A percentile compares a stretch with the other conserved stretches of the same genome.
These are phyloP conservation scores for Paramormyrops kingsleyae DNA, from an alignment of 2,113 vertebrate species.

Conservation along the genomic window DNA sequence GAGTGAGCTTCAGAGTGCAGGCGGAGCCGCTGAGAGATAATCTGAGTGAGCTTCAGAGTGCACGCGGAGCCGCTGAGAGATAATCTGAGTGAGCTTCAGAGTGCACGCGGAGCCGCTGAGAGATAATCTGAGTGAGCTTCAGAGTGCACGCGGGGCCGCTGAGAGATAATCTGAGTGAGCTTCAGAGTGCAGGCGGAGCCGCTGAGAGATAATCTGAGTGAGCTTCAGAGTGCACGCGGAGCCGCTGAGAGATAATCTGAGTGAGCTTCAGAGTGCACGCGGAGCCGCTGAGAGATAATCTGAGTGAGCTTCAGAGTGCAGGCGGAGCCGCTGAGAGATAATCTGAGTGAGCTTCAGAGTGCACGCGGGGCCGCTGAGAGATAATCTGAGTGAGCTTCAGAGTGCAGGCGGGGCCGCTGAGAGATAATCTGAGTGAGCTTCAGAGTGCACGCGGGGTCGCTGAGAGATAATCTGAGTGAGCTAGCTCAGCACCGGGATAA, in stretches of 20 bases:
- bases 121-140: no score
- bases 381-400: slow-evolving; percentile 51
- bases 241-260: background rate
- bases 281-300: background rate
- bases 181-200: background rate
- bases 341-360: no score
- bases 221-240: no score
- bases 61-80: slow-evolving; percentile 11
- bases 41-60: no score
- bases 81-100: no score
- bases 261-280: no score
- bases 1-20: no score
- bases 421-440: slow-evolving; percentile 48
- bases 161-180: no score
- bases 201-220: no score
- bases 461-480: slow-evolving; percentile 37
- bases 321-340: no score
- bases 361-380: slow-evolving; percentile 34
- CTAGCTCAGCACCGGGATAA: slow-evolving; percentile 58
- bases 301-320: no score
- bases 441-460: slow-evolving; percentile 41
- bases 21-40: background rate
- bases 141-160: no score
- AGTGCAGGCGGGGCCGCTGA: slow-evolving; percentile 37
- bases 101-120: slow-evolving; percentile 16